phyloP scores from a whole-genome alignment of 1,140 invertebrate genomes.

The Acromyrmex charruanus region DNA sequence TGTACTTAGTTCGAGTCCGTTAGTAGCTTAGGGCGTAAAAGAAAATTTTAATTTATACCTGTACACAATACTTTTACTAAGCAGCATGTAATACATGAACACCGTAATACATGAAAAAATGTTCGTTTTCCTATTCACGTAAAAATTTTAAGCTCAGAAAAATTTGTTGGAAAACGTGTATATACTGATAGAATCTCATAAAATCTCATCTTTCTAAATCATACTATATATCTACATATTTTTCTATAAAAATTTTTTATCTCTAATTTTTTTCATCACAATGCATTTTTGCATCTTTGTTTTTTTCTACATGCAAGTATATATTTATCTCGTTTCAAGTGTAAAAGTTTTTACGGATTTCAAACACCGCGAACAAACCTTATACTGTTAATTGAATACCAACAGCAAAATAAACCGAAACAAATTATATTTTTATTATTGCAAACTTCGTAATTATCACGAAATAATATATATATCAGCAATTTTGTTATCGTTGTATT shows the following conservation, averaged over 20 bases:
- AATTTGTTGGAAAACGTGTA: not conserved
- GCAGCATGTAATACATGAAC: not conserved
- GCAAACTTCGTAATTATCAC: not conserved
- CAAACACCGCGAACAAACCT: not conserved
- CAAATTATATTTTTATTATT: constrained; percentile 22
- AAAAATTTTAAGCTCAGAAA: not conserved
- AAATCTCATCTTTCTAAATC: not conserved
- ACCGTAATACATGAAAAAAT: not conserved
- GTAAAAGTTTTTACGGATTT: too few relatives aligned
- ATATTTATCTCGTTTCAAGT: too few relatives aligned
- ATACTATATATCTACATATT: not conserved
- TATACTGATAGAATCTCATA: not conserved
- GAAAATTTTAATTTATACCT: not conserved
- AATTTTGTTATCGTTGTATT: not conserved
- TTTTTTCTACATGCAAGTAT: too few relatives aligned
- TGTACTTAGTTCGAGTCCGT: not conserved
- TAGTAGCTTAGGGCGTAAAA: not conserved
- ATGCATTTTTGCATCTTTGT: not conserved
- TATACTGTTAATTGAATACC: not conserved
- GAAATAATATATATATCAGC: constrained; percentile 6
- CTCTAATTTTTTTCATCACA: not conserved
- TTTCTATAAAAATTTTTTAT: not conserved
- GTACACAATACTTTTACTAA: not conserved
- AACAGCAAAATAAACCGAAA: not conserved
- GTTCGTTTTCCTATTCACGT: not conserved